These are phyloP conservation scores for Karalla daura DNA, from an alignment of 2,797 vertebrate species.

Conservation along the genomic window DNA sequence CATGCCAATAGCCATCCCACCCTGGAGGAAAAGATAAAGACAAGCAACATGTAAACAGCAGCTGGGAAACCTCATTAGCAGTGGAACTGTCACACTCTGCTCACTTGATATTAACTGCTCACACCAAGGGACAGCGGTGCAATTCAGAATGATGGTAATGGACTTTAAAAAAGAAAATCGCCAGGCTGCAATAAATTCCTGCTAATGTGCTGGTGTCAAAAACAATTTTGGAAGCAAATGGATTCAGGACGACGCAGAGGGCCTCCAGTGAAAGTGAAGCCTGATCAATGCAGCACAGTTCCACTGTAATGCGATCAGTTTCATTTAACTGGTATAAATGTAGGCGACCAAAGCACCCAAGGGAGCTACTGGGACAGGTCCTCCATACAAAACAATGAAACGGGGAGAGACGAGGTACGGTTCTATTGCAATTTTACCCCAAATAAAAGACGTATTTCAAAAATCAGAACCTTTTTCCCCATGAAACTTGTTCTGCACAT, in stretches of 20 bases:
- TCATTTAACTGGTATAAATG: too few relatives aligned
- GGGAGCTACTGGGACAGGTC: neutral
- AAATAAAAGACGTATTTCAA: too few relatives aligned
- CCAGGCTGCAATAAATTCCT: slow-evolving; percentile 5
- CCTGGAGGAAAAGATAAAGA: slow-evolving; percentile 73
- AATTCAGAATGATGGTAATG: slow-evolving; percentile 14
- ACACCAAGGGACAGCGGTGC: slow-evolving; percentile 2
- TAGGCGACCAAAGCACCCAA: neutral
- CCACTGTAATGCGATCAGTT: slow-evolving; percentile 1
- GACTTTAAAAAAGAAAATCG: slow-evolving; percentile 26
- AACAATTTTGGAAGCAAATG: slow-evolving; percentile 15
- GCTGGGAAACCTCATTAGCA: slow-evolving; percentile 25
- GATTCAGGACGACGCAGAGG: neutral
- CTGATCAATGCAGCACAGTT: slow-evolving; percentile 17
- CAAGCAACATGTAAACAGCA: neutral
- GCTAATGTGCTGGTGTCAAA: slow-evolving; percentile 24
- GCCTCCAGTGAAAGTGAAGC: neutral
- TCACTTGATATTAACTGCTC: slow-evolving; percentile 15
- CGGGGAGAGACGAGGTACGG: too few relatives aligned
- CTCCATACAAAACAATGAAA: too few relatives aligned
- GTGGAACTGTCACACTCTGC: neutral
- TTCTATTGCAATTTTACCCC: too few relatives aligned
- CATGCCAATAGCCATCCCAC: slow-evolving; percentile 93
- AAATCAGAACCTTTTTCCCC: too few relatives aligned
- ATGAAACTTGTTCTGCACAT: too few relatives aligned